These are phyloP conservation scores for Araneus ventricosus DNA, from an alignment of 1,140 invertebrate genomes.

Conservation along the genomic window DNA sequence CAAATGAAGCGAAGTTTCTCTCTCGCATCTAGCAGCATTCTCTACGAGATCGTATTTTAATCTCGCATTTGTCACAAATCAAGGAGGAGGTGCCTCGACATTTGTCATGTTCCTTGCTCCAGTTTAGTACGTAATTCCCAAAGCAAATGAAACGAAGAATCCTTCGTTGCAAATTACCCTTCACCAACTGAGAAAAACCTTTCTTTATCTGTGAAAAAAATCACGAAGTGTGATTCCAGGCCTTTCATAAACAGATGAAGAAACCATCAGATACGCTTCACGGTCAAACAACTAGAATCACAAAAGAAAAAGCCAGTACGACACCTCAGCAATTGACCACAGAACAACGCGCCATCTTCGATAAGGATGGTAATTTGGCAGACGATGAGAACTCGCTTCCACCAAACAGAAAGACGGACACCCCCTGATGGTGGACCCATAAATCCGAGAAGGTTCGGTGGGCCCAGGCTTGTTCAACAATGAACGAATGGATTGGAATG, in stretches of 20 bases:
- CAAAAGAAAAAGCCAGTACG: neutral
- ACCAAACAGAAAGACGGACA: neutral
- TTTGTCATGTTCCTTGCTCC: too few relatives aligned
- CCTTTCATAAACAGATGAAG: neutral
- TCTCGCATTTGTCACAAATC: too few relatives aligned
- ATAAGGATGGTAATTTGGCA: conserved; percentile 16
- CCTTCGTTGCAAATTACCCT: neutral
- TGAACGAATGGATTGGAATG: neutral
- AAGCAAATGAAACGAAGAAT: neutral
- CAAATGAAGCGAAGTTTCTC: too few relatives aligned
- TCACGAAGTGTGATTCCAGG: conserved; percentile 12
- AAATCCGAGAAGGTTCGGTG: neutral
- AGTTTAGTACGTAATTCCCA: too few relatives aligned
- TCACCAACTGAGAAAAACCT: neutral
- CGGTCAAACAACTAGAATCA: neutral
- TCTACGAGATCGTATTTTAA: too few relatives aligned
- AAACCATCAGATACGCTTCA: conserved; percentile 16
- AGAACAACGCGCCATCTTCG: neutral
- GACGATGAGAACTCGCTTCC: neutral
- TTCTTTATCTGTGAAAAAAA: neutral
- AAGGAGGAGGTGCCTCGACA: too few relatives aligned
- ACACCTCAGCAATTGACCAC: neutral
- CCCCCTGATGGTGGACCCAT: neutral
- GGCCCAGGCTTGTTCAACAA: neutral
- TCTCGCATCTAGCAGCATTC: too few relatives aligned